Percentiles rank a stretch among this genome's conserved stretches.
Evolutionary conservation across 2,113 vertebrate species (phyloP).

Genomic region (Naja naja): DNA sequence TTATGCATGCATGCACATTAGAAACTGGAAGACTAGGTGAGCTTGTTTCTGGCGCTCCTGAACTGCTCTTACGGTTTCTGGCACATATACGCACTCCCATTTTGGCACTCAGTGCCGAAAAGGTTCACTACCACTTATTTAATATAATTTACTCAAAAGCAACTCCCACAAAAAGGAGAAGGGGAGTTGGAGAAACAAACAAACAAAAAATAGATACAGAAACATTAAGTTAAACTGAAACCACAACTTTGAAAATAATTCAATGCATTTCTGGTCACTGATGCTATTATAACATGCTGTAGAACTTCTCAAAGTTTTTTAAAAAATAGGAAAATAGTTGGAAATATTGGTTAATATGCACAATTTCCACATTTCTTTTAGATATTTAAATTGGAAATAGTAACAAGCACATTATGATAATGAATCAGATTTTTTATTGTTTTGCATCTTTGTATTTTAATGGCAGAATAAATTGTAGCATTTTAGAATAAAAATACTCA

Average conservation of each 20-base stretch:
- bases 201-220: background rate
- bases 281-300: background rate
- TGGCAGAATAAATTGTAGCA: background rate
- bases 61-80: no score
- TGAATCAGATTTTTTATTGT: background rate
- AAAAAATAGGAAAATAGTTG: no score
- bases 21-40: no score
- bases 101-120: no score
- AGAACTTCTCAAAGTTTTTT: background rate
- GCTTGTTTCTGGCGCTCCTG: no score
- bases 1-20: no score
- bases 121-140: background rate
- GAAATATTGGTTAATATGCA: background rate
- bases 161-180: background rate
- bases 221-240: background rate
- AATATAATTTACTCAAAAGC: background rate
- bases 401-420: background rate
- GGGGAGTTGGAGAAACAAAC: background rate
- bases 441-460: background rate
- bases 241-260: background rate
- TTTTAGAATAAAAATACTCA: background rate
- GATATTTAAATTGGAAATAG: background rate
- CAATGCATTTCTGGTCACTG: background rate
- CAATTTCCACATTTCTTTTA: background rate
- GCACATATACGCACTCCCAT: no score